A percentile compares a stretch with the other conserved stretches of the same genome.
Conservation (phyloP, 2,888 invertebrate species). For the Coronaproctus castanopsis region DNA sequence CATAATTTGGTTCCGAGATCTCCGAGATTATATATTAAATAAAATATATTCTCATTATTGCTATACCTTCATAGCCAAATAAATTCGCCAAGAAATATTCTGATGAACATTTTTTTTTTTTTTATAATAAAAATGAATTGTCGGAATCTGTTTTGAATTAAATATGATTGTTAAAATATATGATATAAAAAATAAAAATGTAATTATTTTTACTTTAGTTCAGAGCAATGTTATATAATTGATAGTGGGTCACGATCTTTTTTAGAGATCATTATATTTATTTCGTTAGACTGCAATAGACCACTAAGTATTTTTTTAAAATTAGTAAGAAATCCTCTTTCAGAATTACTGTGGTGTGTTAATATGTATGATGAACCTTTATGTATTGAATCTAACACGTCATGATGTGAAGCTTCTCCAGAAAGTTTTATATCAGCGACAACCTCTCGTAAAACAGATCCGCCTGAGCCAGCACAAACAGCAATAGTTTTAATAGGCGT, state of each 20-base stretch:
- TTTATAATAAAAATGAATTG: too few relatives aligned
- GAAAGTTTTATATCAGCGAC: conserved; percentile 65
- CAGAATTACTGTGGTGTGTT: conserved; percentile 84
- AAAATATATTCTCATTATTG: too few relatives aligned
- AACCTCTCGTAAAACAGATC: conserved; percentile 48
- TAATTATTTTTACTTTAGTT: too few relatives aligned
- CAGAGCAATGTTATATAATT: background rate
- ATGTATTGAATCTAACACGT: conserved; percentile 67
- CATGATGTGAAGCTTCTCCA: conserved; percentile 87
- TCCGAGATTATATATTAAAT: too few relatives aligned
- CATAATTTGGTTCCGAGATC: too few relatives aligned
- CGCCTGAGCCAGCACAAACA: conserved; percentile 77
- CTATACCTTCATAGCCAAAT: too few relatives aligned
- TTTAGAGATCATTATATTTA: background rate
- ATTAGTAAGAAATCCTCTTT: conserved; percentile 54
- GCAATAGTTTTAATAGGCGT: conserved; percentile 41
- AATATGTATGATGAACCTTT: conserved; percentile 59
- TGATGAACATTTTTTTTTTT: too few relatives aligned
- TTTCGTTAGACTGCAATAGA: background rate
- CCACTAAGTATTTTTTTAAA: conserved; percentile 17
- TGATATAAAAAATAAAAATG: too few relatives aligned
- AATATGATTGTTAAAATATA: too few relatives aligned
- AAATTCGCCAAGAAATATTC: too few relatives aligned
- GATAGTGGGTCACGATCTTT: background rate
- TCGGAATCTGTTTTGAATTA: too few relatives aligned